Evolutionary conservation across 2,888 invertebrate genomes (phyloP), one percentile per base, ranked within the genome.

Genomic region (Volucella zonaria): DNA sequence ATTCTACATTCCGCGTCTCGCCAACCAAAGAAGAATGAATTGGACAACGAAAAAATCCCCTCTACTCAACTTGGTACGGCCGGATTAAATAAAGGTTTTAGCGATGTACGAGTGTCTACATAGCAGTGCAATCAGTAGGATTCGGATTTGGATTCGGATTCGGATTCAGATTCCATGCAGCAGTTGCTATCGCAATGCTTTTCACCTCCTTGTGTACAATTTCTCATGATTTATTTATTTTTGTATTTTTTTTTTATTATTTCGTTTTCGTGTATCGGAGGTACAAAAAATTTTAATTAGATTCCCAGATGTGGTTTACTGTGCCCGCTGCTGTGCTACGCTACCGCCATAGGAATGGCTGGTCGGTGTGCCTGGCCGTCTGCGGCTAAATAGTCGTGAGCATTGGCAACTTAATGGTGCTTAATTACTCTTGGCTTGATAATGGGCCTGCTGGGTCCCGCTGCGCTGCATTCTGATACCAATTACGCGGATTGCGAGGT

Each of bases 291-390:
- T 86, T 86, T 86, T 86, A 86, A 86, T 86, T 86, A 86, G 86
- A 86, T 86, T 86, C 86, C 82, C 82, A 82, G 77, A 86, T 86
- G 86, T 82, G 82, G 82, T 77, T 86, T 86, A 86, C 86, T 74
- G 86, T 77, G 62, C 66, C 68, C 64, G 59, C 14, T 31, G 58
- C 10, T 15, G 54, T 12, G 64, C 62, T 75, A 52, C 54, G 43
- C 54, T 62, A 73, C 45, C 61, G 68, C 61, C 40, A 15, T 45
- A 45, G 38, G 14, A 62, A 66, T 52, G 75, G 58, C 49, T 40
- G 67, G 40, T 6, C 64, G 70, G 76, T 64, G 67, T 81, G 76
- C 85, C 73, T 73, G 62, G 68, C 61, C 75, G 82, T 83, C 82
- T 79, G 80, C 66, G 80, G 80, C 54, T 75, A 75, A 71, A 73